Percentiles rank a stretch among this genome's conserved stretches.
Conservation (phyloP, 2,113 vertebrate species). For the Tragelaphus scriptus region DNA sequence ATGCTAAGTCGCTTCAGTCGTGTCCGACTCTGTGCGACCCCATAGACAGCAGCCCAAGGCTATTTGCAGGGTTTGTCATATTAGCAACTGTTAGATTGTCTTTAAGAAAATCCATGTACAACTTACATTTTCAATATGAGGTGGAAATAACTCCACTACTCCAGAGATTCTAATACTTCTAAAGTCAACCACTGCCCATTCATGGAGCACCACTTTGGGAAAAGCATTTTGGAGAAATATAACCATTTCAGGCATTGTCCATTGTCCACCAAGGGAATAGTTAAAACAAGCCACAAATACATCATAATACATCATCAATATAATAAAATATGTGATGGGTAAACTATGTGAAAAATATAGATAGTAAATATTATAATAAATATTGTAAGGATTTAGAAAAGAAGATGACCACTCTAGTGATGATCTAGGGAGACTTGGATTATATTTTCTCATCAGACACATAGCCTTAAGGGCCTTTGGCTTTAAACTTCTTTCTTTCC, state of each 20-base stretch:
- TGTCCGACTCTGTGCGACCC: too few species aligned
- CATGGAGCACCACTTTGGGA: neutral
- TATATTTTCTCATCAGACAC: neutral
- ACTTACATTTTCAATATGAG: neutral
- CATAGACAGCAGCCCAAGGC: neutral
- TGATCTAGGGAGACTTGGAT: neutral
- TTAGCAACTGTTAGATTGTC: neutral
- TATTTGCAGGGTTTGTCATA: neutral
- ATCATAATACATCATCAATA: neutral
- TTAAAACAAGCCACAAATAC: neutral
- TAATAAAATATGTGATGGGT: neutral
- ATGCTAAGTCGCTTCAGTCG: too few species aligned
- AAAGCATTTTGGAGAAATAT: neutral
- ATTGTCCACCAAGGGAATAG: neutral
- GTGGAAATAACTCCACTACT: neutral
- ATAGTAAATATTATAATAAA: neutral
- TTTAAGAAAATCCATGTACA: neutral
- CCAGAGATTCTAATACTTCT: neutral
- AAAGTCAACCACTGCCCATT: neutral
- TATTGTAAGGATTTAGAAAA: neutral
- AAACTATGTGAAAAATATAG: neutral
- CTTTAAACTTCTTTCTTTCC: neutral
- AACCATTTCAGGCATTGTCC: neutral
- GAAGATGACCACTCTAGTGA: neutral
- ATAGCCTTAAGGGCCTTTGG: neutral